Base-by-base conservation (phyloP, 2,113 vertebrate genomes). In the Buteo buteo region DNA sequence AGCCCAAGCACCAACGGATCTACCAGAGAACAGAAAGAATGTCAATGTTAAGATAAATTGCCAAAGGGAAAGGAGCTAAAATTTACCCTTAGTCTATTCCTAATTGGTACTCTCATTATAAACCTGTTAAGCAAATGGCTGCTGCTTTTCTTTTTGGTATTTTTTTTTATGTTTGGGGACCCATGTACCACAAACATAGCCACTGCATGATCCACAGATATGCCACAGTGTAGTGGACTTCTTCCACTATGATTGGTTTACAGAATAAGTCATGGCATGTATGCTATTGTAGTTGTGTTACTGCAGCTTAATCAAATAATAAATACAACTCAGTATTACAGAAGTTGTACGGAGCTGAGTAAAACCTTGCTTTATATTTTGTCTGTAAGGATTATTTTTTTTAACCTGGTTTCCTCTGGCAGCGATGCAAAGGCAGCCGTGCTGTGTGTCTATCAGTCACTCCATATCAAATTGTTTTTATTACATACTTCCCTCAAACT, bases 141-240 rank as follows among this genome's bases (percentile, higher is more conserved):
- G 52, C 16, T 87, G 32, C 49, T 52, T 74, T 65, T 31, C 36
- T 84, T 7, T 26, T 29, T 29, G 28, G 26, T 26, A 16, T 29
- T 54, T 29, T 9, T 21, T 70, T 31, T 74, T 55, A 54, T 62
- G 22, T 94, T 21, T 88, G 47, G 40, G 54, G 52, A 67, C 42
- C 31, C 52, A 40, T 55, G 9, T 90, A 42, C 34, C 45, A 52
- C 65, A 71, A 86, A 40, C n/a, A 58, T 34, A 82, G 61, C 29
- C 73, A 38, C 59, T 96, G 96, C 96, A 96, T 98, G 97, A 93
- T 45, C 44, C 32, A 55, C 47, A 86, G 86, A 17, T 83, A 66
- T 15, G 52, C 40, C 86, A 72, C 42, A 47, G 13, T 61, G 38
- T 94, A 90, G 80, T 90, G 88, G 86, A 86, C 62, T 49, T 94